Evolutionary conservation across 2,113 vertebrate species (phyloP), one percentile per base, ranked within the genome.

Genomic region (Arenaria interpres): DNA sequence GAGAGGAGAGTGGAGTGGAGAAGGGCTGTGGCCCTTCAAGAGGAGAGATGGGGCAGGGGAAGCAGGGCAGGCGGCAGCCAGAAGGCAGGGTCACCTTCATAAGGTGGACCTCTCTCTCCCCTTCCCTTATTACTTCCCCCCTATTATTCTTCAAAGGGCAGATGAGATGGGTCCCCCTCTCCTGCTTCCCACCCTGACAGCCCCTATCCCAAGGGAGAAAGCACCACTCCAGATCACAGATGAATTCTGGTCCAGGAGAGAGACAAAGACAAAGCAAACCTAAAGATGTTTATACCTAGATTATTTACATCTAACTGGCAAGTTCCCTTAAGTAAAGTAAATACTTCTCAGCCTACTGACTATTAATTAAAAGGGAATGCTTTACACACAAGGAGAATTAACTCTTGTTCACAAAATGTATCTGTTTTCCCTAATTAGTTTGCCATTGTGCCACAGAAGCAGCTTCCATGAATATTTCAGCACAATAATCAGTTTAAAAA

Each of bases 321-420:
- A 74, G 32, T 95, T 96, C 77, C 46, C 76, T 85, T 73, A 94
- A 91, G 30, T 32, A 60, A 60, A 66, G 30, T 35, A 56, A 87
- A 64, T 59, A 35, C n/a, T 95, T 85, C 73, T 64, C 53, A 66
- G 11, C 23, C 67, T 83, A 67, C 23, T 85, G 43, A 56, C 30
- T 88, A 35, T 80, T 91, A 91, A 67, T 93, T 84, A 88, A 96
- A 92, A 50, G 60, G 37, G 75, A 93, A 94, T 59, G 12, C 6
- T 97, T 92, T 93, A 64, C 23, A 91, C 46, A 7, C 28, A 54
- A 83, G n/a, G 32, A 90, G 15, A 93, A 85, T 56, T 90, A 88
- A 45, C 35, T 32, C 53, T 83, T 90, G 25, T 41, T 89, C 7
- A 4, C 68, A 64, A n/a, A 94, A 94, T 51, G 27, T 53, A 37